Percentiles rank a stretch among this genome's conserved stretches.
phyloP scores from a whole-genome alignment of 2,113 vertebrate genomes.

The Amblyopsis rosae region DNA sequence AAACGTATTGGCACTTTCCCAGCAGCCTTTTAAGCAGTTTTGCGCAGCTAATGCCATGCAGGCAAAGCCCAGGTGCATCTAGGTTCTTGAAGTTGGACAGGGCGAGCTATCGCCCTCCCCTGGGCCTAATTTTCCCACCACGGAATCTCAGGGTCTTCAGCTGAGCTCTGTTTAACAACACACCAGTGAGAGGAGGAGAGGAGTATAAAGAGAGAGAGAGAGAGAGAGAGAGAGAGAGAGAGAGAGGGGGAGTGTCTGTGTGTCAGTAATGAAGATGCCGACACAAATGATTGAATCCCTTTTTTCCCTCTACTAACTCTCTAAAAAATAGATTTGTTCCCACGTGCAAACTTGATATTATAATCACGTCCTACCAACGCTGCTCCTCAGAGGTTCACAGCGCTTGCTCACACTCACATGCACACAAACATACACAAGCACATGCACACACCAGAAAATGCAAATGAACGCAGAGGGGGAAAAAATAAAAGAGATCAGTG shows the following conservation, averaged over 20 bases:
- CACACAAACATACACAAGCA: conserved; percentile 23
- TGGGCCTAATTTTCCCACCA: conserved; percentile 66
- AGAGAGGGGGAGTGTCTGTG: background rate
- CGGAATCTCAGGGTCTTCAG: conserved; percentile 66
- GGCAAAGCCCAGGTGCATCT: conserved; percentile 62
- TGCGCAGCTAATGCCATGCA: conserved; percentile 50
- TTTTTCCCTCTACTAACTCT: conserved; percentile 12
- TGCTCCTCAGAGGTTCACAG: conserved; percentile 36
- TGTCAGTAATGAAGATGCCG: conserved; percentile 60
- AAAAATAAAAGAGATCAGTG: conserved; percentile 31
- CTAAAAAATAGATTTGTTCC: conserved; percentile 57
- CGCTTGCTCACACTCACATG: conserved; percentile 27
- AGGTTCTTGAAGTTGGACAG: conserved; percentile 49
- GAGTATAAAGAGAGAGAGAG: background rate
- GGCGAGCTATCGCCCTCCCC: conserved; percentile 51
- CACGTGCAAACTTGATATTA: conserved; percentile 53
- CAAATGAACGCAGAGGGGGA: conserved; percentile 52
- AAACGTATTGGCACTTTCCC: conserved; percentile 1
- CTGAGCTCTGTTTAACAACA: conserved; percentile 64
- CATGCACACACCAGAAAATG: conserved; percentile 50
- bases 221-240: conserved; percentile 1
- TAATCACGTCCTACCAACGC: conserved; percentile 34
- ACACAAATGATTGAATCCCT: conserved; percentile 35
- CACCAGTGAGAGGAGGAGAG: conserved; percentile 26
- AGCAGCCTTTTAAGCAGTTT: background rate